phyloP scores from a whole-genome alignment of 2,113 vertebrate species.

The Neopipo cinnamomea region DNA sequence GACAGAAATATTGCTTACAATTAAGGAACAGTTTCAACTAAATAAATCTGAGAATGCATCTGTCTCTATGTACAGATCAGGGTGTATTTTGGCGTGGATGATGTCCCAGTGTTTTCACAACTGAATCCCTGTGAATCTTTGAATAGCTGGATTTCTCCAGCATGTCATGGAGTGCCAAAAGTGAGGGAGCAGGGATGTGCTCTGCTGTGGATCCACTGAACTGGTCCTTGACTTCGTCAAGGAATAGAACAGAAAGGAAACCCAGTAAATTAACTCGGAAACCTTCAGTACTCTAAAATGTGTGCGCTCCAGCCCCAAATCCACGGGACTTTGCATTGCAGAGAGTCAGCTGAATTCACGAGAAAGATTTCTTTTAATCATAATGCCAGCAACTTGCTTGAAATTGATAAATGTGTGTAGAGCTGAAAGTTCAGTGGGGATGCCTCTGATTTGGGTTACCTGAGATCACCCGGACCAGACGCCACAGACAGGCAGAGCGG shows the following conservation, averaged over 20 bases:
- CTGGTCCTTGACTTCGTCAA: background rate
- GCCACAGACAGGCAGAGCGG: background rate
- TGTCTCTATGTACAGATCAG: background rate
- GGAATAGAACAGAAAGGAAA: background rate
- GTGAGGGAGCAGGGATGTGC: background rate
- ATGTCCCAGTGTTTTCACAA: background rate
- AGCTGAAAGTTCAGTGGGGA: background rate
- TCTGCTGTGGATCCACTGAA: background rate
- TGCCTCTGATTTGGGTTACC: background rate
- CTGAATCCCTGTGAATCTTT: background rate
- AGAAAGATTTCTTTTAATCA: background rate
- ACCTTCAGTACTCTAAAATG: background rate
- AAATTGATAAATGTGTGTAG: background rate
- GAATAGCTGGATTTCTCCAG: background rate
- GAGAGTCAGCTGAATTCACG: background rate
- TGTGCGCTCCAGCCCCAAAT: background rate
- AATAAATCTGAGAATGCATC: background rate
- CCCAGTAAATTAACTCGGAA: background rate
- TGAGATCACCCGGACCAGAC: too few species aligned
- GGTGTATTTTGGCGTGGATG: background rate
- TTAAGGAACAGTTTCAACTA: background rate
- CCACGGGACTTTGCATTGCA: background rate
- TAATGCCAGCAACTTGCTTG: background rate
- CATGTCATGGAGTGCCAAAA: background rate
- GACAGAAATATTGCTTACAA: background rate